Base-by-base conservation (phyloP, 2,113 vertebrate genomes). In the Tragelaphus imberbis region DNA sequence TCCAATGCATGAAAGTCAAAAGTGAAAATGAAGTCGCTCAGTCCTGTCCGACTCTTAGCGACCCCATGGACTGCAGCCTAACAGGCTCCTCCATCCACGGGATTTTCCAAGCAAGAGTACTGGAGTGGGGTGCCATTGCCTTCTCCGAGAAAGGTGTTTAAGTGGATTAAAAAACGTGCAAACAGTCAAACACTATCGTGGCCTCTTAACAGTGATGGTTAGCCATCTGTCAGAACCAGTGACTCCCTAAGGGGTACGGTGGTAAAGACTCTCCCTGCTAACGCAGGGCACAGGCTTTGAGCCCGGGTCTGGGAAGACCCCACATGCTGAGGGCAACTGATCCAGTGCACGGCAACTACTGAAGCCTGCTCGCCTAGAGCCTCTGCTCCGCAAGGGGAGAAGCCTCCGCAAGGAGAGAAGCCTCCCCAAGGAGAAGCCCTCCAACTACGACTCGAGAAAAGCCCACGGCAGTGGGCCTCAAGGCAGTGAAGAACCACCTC, bases 401-500 rank as follows among this genome's bases (percentile, higher is more conserved):
- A 49, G 49, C 49, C 49, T 44, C 47, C 47, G 10, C 5, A 1
- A 59, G 58, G 58, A 10, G 65, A 71, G n/a, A 75, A 23, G 68
- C 68, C 68, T 23, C 68, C 2, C 5, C 0, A 9, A 40, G 0
- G 2, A 75, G 71, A 44, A 44, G 71, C 36, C 36, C 23, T 23
- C 68, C 0, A 2, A 23, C 68, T 5, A 1, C n/a, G 40, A 71
- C 71, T 13, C 27, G 36, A 14, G 36, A 77, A 27, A 77, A 44
- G 36, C 36, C 71, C 36, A 44, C 11, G 61, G 61, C 14, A 16
- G 61, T 51, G 11, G 44, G 44, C 44, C 44, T 44, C 44, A 13
- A 4, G 1, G 59, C 25, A 13, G 27, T 25, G 23, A 77, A 77
- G 71, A 77, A 13, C 36, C 71, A 27, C 36, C 3, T 0, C 1